A percentile compares a stretch with the other conserved stretches of the same genome.
Conservation (phyloP, 2,888 invertebrate genomes). For the Luperina testacea region DNA sequence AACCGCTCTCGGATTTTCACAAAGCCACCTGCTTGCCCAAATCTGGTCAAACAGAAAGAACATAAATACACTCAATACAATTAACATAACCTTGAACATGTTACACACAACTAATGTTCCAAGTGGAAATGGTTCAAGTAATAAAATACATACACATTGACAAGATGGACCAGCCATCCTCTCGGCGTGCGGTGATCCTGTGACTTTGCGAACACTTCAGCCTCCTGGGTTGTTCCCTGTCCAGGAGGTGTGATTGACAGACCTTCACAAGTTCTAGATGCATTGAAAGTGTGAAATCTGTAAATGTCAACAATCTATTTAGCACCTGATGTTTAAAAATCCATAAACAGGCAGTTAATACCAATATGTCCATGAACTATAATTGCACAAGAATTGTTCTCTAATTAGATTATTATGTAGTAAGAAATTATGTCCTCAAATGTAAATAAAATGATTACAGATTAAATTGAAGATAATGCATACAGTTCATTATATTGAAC, state of each 20-base stretch:
- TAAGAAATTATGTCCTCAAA: slow-evolving; percentile 10
- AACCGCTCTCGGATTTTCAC: slow-evolving; percentile 95
- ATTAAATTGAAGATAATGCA: slow-evolving; percentile 35
- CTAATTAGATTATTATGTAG: slow-evolving; percentile 24
- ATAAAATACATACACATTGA: slow-evolving; percentile 92
- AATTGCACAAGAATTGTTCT: neutral
- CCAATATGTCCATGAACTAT: neutral
- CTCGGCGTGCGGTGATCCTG: slow-evolving; percentile 95
- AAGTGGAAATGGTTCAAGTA: neutral
- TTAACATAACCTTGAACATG: slow-evolving; percentile 2
- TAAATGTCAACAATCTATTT: slow-evolving; percentile 57
- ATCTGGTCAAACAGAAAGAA: slow-evolving; percentile 84
- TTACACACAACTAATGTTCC: neutral
- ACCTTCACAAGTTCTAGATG: slow-evolving; percentile 93
- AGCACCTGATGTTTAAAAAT: neutral
- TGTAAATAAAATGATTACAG: slow-evolving; percentile 27
- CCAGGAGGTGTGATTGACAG: slow-evolving; percentile 87
- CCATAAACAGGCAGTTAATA: slow-evolving; percentile 7
- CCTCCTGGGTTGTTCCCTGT: slow-evolving; percentile 84
- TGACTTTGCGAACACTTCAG: slow-evolving; percentile 92
- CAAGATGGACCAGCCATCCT: slow-evolving; percentile 98
- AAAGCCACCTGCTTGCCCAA: slow-evolving; percentile 97
- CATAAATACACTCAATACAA: slow-evolving; percentile 7
- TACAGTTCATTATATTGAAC: slow-evolving; percentile 30
- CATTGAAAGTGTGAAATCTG: slow-evolving; percentile 96